Percentiles rank a stretch among this genome's conserved stretches.
These are phyloP conservation scores for Gallirallus australis DNA, from an alignment of 2,797 vertebrate genomes.

Conservation along the genomic window DNA sequence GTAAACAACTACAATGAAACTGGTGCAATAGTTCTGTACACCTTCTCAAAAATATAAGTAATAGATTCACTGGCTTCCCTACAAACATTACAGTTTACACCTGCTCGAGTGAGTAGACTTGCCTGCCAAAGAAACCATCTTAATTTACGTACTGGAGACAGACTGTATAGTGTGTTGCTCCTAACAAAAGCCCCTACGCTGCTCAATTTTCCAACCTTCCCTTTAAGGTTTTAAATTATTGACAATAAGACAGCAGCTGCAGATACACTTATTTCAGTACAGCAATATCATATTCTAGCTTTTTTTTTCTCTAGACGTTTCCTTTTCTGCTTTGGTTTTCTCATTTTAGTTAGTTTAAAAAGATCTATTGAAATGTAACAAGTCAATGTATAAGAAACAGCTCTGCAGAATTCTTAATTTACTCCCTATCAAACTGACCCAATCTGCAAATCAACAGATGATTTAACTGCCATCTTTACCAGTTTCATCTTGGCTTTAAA, in stretches of 20 bases:
- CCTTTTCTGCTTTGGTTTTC: background rate
- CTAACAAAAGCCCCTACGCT: background rate
- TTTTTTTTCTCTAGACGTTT: background rate
- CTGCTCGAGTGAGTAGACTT: background rate
- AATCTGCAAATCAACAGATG: constrained; percentile 19
- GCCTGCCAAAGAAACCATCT: background rate
- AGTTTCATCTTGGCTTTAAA: background rate
- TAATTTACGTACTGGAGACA: background rate
- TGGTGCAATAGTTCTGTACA: background rate
- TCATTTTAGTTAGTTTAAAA: background rate
- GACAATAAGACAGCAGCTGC: constrained; percentile 4
- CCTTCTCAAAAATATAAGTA: background rate
- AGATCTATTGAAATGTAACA: background rate
- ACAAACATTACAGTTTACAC: background rate
- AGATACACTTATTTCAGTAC: background rate
- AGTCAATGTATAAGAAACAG: background rate
- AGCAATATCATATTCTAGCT: background rate
- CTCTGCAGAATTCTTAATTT: background rate
- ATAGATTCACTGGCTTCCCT: background rate
- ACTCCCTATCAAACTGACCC: background rate
- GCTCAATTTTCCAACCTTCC: background rate
- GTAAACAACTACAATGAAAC: background rate
- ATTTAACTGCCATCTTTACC: background rate
- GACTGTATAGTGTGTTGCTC: background rate
- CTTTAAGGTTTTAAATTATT: constrained; percentile 28